phyloP scores from a whole-genome alignment of 2,888 invertebrate genomes.

The Lepidocyrtoides sp. region DNA sequence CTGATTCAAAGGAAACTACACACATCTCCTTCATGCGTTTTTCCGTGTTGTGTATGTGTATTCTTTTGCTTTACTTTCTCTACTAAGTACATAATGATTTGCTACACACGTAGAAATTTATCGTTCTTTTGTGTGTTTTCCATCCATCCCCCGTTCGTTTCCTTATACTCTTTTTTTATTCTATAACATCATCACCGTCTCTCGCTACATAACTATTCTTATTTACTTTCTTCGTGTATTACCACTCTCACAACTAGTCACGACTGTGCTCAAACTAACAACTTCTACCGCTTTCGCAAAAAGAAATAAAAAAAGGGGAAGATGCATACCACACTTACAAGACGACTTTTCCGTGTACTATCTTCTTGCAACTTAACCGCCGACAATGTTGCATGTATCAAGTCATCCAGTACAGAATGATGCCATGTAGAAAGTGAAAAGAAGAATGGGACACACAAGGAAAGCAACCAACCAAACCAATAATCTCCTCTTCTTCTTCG shows the following conservation, averaged over 20 bases:
- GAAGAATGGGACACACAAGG: slow-evolving; percentile 31
- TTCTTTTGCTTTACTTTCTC: no score
- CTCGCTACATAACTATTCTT: not conserved
- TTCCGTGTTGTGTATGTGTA: not conserved
- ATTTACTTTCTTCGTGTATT: slow-evolving; percentile 50
- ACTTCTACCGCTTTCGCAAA: not conserved
- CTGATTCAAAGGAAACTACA: not conserved
- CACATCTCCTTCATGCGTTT: not conserved
- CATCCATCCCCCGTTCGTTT: slow-evolving; percentile 22
- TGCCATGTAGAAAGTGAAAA: slow-evolving; percentile 34
- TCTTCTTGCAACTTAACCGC: not conserved
- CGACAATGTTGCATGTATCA: slow-evolving; percentile 36
- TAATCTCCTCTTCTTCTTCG: slow-evolving; percentile 44
- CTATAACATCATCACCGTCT: no score
- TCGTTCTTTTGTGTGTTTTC: slow-evolving; percentile 52
- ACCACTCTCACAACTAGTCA: not conserved
- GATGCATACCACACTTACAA: not conserved
- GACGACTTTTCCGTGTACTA: no score
- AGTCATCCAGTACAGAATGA: slow-evolving; percentile 30
- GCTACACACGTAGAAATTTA: slow-evolving; percentile 67
- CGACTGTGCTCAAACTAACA: not conserved
- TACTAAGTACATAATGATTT: slow-evolving; percentile 59
- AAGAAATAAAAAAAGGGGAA: not conserved
- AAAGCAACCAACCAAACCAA: slow-evolving; percentile 55
- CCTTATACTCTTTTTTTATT: not conserved